Percentiles rank a stretch among this genome's conserved stretches.
phyloP scores from a whole-genome alignment of 2,797 vertebrate species.

The Micromesistius poutassou region DNA sequence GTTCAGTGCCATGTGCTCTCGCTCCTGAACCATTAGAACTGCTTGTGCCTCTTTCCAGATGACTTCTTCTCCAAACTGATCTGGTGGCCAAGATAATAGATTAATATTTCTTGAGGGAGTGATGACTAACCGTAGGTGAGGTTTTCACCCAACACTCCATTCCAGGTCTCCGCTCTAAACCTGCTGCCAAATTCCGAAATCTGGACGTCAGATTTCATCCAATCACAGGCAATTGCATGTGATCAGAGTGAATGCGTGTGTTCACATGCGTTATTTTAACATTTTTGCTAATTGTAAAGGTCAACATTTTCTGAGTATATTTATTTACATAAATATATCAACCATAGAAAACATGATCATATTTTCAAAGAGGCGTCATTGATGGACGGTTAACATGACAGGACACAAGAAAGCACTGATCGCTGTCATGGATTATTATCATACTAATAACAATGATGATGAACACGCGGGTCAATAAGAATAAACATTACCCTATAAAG shows the following conservation, averaged over 20 bases:
- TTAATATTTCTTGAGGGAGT: conserved; percentile 83
- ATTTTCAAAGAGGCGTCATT: not conserved
- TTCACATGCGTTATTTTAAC: not conserved
- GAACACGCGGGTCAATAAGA: not conserved
- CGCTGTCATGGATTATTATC: not conserved
- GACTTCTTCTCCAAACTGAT: conserved; percentile 79
- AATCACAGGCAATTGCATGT: not conserved
- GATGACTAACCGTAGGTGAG: conserved; percentile 77
- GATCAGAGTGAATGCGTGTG: not conserved
- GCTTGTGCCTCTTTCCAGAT: conserved; percentile 81
- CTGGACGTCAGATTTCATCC: not conserved
- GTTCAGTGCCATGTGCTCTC: conserved; percentile 76
- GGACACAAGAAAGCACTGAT: not conserved
- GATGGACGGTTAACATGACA: not conserved
- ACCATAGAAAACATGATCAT: not conserved
- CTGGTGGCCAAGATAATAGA: conserved; percentile 78
- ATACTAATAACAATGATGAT: not conserved
- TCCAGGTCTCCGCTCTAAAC: not conserved
- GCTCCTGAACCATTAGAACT: conserved; percentile 73
- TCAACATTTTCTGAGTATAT: not conserved
- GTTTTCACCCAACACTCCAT: conserved; percentile 49
- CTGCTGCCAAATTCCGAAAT: not conserved
- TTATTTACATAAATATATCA: not conserved
- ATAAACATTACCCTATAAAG: conserved; percentile 20
- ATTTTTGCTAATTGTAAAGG: not conserved